These are phyloP conservation scores for Papilio protenor DNA, from an alignment of 2,888 invertebrate genomes.

Conservation along the genomic window DNA sequence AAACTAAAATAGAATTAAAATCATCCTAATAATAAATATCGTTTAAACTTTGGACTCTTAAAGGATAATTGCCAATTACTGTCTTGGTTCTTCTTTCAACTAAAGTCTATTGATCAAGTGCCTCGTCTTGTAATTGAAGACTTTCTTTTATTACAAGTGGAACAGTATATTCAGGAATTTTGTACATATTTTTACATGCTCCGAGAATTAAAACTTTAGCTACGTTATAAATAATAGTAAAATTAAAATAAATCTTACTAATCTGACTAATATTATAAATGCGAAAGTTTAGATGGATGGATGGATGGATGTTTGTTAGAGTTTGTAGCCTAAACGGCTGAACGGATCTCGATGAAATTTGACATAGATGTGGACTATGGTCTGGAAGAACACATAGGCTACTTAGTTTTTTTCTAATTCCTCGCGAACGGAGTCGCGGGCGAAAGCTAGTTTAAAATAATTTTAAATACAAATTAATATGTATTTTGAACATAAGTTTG, in stretches of 20 bases:
- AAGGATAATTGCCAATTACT: slow-evolving; percentile 26
- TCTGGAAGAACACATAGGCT: too few relatives aligned
- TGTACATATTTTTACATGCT: background rate
- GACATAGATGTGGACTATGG: too few relatives aligned
- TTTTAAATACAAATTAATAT: too few relatives aligned
- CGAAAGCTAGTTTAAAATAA: too few relatives aligned
- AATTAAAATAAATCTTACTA: too few relatives aligned
- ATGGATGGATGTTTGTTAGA: too few relatives aligned
- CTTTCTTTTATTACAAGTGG: slow-evolving; percentile 1
- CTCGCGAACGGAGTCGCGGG: too few relatives aligned
- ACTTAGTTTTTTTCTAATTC: too few relatives aligned
- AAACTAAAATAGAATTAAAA: background rate
- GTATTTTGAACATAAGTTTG: background rate
- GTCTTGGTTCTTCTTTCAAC: background rate
- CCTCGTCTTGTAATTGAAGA: background rate
- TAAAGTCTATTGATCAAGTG: background rate
- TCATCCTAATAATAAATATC: slow-evolving; percentile 3
- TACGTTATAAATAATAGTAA: background rate
- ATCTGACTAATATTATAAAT: too few relatives aligned
- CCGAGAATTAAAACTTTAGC: background rate
- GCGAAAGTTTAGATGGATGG: too few relatives aligned
- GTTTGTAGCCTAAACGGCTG: too few relatives aligned
- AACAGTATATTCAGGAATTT: background rate
- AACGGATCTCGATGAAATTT: too few relatives aligned
- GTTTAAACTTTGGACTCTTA: slow-evolving; percentile 8